A percentile compares a stretch with the other conserved stretches of the same genome.
Conservation (phyloP, 2,797 vertebrate species). For the Tadarida brasiliensis region DNA sequence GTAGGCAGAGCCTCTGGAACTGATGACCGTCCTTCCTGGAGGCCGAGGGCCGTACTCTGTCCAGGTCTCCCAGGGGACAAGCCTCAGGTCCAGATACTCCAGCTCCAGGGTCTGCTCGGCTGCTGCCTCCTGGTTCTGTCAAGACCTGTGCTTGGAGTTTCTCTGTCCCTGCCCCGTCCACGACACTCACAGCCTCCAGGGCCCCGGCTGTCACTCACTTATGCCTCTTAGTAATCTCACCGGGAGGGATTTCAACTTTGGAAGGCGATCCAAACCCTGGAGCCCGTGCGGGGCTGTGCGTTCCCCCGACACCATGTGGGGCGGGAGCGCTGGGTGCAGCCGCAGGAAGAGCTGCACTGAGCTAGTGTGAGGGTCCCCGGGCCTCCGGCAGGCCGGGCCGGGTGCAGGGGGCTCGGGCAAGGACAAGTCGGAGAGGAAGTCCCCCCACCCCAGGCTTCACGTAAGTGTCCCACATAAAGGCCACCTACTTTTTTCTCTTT, state of each 20-base stretch:
- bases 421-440: slow-evolving; percentile 39
- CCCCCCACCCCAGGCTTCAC: rapidly evolving
- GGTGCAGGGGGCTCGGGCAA: rapidly evolving
- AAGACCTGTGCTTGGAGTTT: too few relatives aligned
- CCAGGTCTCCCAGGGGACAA: too few relatives aligned
- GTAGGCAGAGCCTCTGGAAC: too few relatives aligned
- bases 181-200: rapidly evolving
- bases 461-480: not conserved
- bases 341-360: rapidly evolving
- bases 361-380: rapidly evolving
- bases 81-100: too few relatives aligned
- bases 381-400: rapidly evolving
- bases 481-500: slow-evolving; percentile 38
- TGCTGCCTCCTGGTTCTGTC: rapidly evolving
- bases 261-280: not conserved
- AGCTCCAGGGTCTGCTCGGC: rapidly evolving
- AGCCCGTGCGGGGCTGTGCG: too few relatives aligned
- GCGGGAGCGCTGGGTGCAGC: too few relatives aligned
- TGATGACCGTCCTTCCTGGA: too few relatives aligned
- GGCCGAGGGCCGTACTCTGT: too few relatives aligned
- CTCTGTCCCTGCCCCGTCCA: too few relatives aligned
- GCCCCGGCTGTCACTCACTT: rapidly evolving
- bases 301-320: too few relatives aligned
- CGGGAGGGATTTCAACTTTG: not conserved
- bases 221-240: too few relatives aligned